Evolutionary conservation across 2,113 vertebrate species (phyloP), one percentile per base, ranked within the genome.

Genomic region (Hippocampus barbouri): DNA sequence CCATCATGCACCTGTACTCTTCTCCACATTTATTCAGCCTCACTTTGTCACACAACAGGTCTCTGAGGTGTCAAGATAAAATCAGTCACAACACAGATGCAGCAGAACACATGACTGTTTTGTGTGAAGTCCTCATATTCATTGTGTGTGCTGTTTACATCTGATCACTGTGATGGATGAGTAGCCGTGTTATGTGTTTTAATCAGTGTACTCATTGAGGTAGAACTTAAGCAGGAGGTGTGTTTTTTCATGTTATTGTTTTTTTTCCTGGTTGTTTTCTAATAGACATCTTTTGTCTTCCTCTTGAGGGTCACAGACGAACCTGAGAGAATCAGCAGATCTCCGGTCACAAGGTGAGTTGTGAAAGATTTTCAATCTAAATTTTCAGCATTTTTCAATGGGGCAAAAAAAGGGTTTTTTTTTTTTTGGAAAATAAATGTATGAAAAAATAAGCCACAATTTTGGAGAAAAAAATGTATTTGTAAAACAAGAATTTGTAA

Each of bases 281-380:
- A 91, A 93, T 79, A 51, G 74, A 71, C 64, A 62, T 43, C 3
- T 90, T 62, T 87, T 85, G 20, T 88, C 75, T 91, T 86, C 83
- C 74, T 89, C 82, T 91, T 88, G 88, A 96, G 96, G 96, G 94
- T 97, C 96, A 69, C 96, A 97, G 93, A 97, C 95, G 93, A 97
- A 97, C 93, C 95, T 97, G 96, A 96, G 96, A 93, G 96, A 97
- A 93, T 95, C 95, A 87, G 94, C 95, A 93, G 96, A 97, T 92
- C 95, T 97, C 92, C 94, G 96, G 91, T 97, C 96, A 92, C 96
- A 97, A 94, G 95, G 95, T 92, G 79, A 92, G 91, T 71, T 27
- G 6, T 15, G 14, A 60, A 60, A 30, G 12, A 30, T 30, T 30
- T 30, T 60, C 14, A 27, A 5, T 34, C 30, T 34, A 49, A 49